Base-by-base conservation (phyloP, 2,797 vertebrate genomes). In the Pygocentrus nattereri region DNA sequence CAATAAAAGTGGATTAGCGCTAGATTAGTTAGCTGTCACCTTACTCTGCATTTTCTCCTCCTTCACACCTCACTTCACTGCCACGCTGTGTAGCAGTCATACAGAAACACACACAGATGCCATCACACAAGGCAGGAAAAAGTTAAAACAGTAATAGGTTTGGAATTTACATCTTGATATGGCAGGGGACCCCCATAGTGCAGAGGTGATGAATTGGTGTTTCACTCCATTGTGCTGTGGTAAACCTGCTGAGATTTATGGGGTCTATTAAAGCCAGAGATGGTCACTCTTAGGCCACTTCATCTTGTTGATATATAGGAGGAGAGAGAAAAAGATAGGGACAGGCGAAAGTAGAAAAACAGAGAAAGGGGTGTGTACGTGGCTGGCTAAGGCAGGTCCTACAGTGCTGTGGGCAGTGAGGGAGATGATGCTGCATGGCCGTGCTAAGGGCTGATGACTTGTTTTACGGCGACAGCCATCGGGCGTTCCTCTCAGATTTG, bases 101-200 rank as follows among this genome's bases (percentile, higher is more conserved):
- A 71, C 21, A 41, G 7, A 74, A 77, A 79, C 25, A 3, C 69
- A 77, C 16, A 41, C 64, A 61, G 30, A n/a, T 25, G 21, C 21
- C 49, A 52, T 80, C n/a, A n/a, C 44, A 44, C 41, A 82, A 50
- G 67, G 76, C 54, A 84, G 76, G 78, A 65, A 69, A 75, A 85
- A 64, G 72, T 69, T 79, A 68, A 58, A 16, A 85, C 77, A 84
- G 87, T 89, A 91, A 89, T 88, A 83, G 84, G 82, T 79, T 84
- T 87, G 85, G 78, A 89, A 92, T 94, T 90, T 92, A 92, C 92
- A 93, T 92, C 91, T 92, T 91, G 93, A 93, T 93, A 50, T 87
- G 91, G 91, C 89, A 84, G 84, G 83, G 86, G 88, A 58, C 83
- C 80, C 49, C 44, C 59, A 56, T 69, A 77, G 83, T 54, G 30